Evolutionary conservation across 30 jellyfish, hydroid and myxozoan species (phyloP), one percentile per base, ranked within the genome.

Genomic region (Chrysaora quinquecirrha): DNA sequence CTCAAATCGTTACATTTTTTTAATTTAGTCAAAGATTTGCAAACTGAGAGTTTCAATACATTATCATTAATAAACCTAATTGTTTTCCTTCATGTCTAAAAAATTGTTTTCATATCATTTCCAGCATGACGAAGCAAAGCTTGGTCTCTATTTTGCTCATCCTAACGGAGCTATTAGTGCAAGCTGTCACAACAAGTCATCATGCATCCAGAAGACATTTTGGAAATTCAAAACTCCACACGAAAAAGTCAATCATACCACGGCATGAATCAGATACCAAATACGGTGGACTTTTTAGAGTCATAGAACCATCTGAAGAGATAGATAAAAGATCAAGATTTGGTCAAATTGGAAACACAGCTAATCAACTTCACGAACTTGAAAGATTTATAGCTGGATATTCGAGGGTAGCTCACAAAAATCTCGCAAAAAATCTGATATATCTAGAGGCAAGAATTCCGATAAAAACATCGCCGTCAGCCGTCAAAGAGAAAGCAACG

Each of bases 231-330:
- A 79, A 29, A 19, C 19, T 6, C n/a, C 81, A 81, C 16, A 77
- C 62, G 21, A 65, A 69, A 31, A 80, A 80, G 30, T 80, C 90
- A 4, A 80, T 80, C 12, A 80, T 80, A 2, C 90, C 90, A 48
- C 56, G 90, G 48, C 90, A 80, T 33, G 82, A 23, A 46, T 80
- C 90, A 50, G 90, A 80, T 19, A 52, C 68, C 2, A 52, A 52
- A 52, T 64, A 46, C 0, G 76, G 76, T 20, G 66, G 61, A 0
- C 20, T 80, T 25, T 80, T 27, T 34, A 64, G 49, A 11, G 50
- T 80, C 3, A 23, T 54, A 7, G 76, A 48, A 32, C 90, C 90
- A 10, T 28, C 81, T 9, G 81, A 65, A 25, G 83, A 72, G 34
- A 16, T 80, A 1, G 31, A 48, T 18, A 80, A 80, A 66, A 27